Conservation (phyloP, 2,888 invertebrate species). For the Malthinus flaveolus region DNA sequence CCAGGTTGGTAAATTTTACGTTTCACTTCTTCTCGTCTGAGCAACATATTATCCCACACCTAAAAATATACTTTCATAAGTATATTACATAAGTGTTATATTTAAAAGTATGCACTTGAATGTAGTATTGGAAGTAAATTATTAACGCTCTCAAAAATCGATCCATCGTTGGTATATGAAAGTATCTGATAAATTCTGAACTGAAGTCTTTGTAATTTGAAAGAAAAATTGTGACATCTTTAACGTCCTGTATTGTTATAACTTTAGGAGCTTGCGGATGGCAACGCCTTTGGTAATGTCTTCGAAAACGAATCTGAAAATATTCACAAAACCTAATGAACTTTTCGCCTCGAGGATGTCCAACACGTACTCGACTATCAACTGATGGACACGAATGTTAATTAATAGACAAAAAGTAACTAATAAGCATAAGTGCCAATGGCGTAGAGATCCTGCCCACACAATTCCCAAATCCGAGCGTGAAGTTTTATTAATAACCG, state of each 20-base stretch:
- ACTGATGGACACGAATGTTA: no score
- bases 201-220: constrained; percentile 60
- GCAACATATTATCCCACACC: constrained; percentile 61
- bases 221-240: constrained; percentile 63
- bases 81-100: constrained; percentile 41
- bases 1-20: constrained; percentile 60
- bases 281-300: constrained; percentile 62
- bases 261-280: constrained; percentile 59
- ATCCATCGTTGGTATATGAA: constrained; percentile 63
- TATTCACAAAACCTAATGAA: neutral
- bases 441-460: neutral
- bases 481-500: no score
- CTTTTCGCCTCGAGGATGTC: constrained; percentile 7
- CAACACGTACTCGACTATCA: no score
- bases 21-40: constrained; percentile 57
- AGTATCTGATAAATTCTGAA: constrained; percentile 62
- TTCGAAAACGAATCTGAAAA: constrained; percentile 61
- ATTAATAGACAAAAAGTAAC: no score
- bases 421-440: no score
- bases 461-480: no score
- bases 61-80: constrained; percentile 35
- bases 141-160: constrained; percentile 66
- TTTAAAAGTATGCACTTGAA: constrained; percentile 54
- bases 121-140: constrained; percentile 65
- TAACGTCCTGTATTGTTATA: constrained; percentile 64